A percentile compares a stretch with the other conserved stretches of the same genome.
phyloP scores from a whole-genome alignment of 2,888 invertebrate genomes.

The Ornithoptera priamus region DNA sequence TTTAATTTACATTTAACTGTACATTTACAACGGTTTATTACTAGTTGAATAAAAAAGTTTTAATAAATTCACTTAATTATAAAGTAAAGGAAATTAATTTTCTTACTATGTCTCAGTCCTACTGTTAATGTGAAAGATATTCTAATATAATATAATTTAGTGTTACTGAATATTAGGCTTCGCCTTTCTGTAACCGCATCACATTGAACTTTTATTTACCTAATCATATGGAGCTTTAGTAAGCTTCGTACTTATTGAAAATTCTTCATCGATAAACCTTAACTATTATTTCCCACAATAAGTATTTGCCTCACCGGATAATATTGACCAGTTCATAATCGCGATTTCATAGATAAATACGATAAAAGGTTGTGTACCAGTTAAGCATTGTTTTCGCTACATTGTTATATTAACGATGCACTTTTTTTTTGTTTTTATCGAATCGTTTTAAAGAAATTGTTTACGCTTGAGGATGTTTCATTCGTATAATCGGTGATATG shows the following conservation, averaged over 20 bases:
- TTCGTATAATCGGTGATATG: not conserved
- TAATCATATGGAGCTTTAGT: not conserved
- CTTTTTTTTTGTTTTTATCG: not conserved
- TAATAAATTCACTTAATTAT: constrained; percentile 29
- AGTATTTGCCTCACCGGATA: constrained; percentile 17
- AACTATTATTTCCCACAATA: constrained; percentile 14
- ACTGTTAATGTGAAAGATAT: not conserved
- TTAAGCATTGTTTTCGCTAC: constrained; percentile 2
- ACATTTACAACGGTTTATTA: constrained; percentile 49
- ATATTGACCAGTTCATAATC: constrained; percentile 16
- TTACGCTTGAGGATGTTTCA: not conserved
- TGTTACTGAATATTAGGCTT: constrained; percentile 1
- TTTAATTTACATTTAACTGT: constrained; percentile 64
- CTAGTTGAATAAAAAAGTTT: constrained; percentile 54
- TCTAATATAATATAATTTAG: not conserved
- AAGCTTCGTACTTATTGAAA: not conserved
- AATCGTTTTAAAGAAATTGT: not conserved
- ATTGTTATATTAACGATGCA: not conserved
- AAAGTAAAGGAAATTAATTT: not conserved
- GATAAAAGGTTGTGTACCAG: constrained; percentile 11
- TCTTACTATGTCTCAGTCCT: not conserved
- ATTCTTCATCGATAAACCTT: constrained; percentile 24
- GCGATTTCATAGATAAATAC: constrained; percentile 24
- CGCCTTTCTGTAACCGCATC: not conserved
- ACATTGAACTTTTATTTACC: constrained; percentile 1